Evolutionary conservation across 2,888 invertebrate genomes (phyloP).

Genomic region (Rhyacophila evoluta): DNA sequence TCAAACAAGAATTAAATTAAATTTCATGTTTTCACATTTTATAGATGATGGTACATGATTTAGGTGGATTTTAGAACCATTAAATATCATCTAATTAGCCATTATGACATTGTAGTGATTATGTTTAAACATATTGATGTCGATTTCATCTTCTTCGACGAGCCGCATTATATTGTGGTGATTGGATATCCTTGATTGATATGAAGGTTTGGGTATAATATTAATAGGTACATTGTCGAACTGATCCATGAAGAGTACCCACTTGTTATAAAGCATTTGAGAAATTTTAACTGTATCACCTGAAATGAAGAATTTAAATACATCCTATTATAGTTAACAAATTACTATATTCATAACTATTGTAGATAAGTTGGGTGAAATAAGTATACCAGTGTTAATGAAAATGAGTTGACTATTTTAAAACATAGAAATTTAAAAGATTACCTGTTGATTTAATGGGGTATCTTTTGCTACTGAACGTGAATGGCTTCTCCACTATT

Average conservation of each 20-base stretch:
- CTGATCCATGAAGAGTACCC: not conserved
- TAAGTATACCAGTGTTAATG: too few species aligned
- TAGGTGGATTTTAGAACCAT: too few species aligned
- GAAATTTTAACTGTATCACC: slow-evolving; percentile 47
- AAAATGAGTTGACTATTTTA: too few species aligned
- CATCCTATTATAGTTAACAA: too few species aligned
- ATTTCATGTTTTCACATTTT: too few species aligned
- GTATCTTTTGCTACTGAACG: slow-evolving; percentile 65
- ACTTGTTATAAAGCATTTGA: slow-evolving; percentile 34
- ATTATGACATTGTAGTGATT: slow-evolving; percentile 22
- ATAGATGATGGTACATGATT: too few species aligned
- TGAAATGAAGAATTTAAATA: slow-evolving; percentile 34
- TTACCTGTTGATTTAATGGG: slow-evolving; percentile 62
- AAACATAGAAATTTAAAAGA: not conserved
- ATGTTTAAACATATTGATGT: not conserved
- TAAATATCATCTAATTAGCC: not conserved
- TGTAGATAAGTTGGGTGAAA: too few species aligned
- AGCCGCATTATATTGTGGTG: slow-evolving; percentile 4
- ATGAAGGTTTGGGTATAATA: slow-evolving; percentile 13
- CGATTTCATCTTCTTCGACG: slow-evolving; percentile 13
- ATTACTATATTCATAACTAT: too few species aligned
- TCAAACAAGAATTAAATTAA: too few species aligned
- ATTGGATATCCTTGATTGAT: not conserved
- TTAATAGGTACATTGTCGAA: slow-evolving; percentile 46
- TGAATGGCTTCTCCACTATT: slow-evolving; percentile 77